Evolutionary conservation across 1,140 invertebrate genomes (phyloP), one percentile per base, ranked within the genome.

Genomic region (Heliothis subflexa): DNA sequence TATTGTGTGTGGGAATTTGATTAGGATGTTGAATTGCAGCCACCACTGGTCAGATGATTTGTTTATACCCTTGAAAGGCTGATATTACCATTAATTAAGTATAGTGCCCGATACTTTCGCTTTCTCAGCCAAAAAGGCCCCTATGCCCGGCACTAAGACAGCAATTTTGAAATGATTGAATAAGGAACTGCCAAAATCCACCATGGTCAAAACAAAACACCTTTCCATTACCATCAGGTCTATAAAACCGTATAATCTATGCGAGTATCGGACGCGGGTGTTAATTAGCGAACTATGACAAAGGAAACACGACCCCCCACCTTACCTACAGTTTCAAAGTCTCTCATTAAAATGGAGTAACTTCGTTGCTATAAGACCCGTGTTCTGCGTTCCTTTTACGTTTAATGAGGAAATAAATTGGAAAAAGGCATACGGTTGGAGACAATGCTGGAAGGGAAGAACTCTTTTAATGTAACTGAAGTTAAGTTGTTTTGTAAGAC

Each of bases 221-320:
- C 12, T 18, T 3, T 47, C 16, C 4, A 47, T 25, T 25, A 9
- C 25, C 49, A 54, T 25, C 55, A 21, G 14, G 55, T 73, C 71
- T 73, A 61, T 75, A 75, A 75, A 33, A 64, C 18, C 28, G 21
- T 21, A 21, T 49, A 72, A 25, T 77, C 73, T 77, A 59, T 49
- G 57, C 49, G 49, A 55, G 78, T 78, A 82, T 85, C 68, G 80
- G 79, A 75, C 78, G 64, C 54, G 12, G 68, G 72, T 61, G 72
- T 83, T 85, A 85, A 85, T 83, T 83, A 85, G 84, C 73, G 78
- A 85, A 83, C 80, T 85, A 83, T 82, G 82, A 83, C 84, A 85
- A 85, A 85, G 84, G 81, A 78, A 85, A 79, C 83, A 73, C 61
- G 79, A 79, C 77, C 61, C 74, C 79, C 72, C 78, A 81, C 80